phyloP scores from a whole-genome alignment of 2,797 vertebrate species.

The Tadarida brasiliensis region DNA sequence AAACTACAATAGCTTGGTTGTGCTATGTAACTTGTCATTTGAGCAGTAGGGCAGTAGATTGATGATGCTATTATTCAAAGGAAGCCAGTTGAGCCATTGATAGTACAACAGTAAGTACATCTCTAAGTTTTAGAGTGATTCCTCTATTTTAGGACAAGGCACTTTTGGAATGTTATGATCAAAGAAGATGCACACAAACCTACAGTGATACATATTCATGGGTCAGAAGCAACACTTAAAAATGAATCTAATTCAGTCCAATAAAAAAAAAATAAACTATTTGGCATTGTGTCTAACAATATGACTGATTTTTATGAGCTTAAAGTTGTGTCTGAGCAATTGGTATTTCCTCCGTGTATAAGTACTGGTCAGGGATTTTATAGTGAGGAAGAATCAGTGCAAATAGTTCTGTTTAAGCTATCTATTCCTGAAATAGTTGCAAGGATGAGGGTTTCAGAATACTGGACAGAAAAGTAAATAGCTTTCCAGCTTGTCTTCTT shows the following conservation, averaged over 20 bases:
- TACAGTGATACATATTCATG: conserved; percentile 45
- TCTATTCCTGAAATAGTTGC: neutral
- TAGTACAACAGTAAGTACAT: neutral
- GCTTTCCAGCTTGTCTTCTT: neutral
- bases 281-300: neutral
- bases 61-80: conserved; percentile 64
- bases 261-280: neutral
- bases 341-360: neutral
- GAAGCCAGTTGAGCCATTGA: conserved; percentile 2
- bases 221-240: conserved; percentile 47
- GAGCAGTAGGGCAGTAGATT: conserved; percentile 59
- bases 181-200: neutral
- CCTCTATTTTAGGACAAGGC: conserved; percentile 24
- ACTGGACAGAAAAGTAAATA: neutral
- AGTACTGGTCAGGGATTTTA: neutral
- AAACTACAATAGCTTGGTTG: conserved; percentile 69
- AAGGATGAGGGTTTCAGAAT: neutral
- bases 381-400: neutral
- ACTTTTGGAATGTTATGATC: neutral
- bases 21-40: conserved; percentile 60
- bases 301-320: conserved; percentile 50
- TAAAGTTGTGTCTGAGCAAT: conserved; percentile 52
- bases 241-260: conserved; percentile 51
- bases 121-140: neutral
- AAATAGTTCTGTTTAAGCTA: conserved; percentile 3